Conservation (phyloP, 2,113 vertebrate species). For the Cryptotis parvus region DNA sequence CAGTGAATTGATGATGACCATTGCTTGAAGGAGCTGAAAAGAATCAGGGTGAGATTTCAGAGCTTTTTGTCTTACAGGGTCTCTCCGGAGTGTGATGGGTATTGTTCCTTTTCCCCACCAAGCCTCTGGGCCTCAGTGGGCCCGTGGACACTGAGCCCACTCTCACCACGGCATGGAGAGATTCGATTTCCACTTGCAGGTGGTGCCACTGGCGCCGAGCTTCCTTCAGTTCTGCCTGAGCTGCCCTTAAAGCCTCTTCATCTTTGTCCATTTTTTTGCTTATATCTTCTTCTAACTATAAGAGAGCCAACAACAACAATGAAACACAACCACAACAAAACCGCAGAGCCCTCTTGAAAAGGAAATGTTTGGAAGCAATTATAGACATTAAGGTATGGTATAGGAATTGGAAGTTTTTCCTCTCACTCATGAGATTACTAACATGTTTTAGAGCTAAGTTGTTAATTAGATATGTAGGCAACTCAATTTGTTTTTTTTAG, state of each 20-base stretch:
- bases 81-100: background rate
- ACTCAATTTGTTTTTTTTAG: background rate
- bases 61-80: background rate
- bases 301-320: conserved; percentile 17
- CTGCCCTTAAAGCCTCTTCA: conserved; percentile 90
- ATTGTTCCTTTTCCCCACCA: background rate
- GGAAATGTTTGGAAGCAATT: background rate
- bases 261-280: conserved; percentile 92
- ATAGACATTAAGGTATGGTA: background rate
- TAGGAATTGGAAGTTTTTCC: background rate
- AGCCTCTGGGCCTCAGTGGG: background rate
- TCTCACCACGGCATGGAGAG: conserved; percentile 95
- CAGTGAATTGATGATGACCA: background rate
- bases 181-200: conserved; percentile 96
- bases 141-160: background rate
- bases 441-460: background rate
- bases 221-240: conserved; percentile 93
- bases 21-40: background rate
- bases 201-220: conserved; percentile 94
- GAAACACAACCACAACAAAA: background rate
- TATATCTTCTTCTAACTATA: conserved; percentile 88
- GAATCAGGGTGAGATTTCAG: background rate
- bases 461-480: background rate
- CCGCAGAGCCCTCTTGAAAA: background rate
- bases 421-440: background rate